phyloP scores from a whole-genome alignment of 2,888 invertebrate species.

The Trissolcus japonicus region DNA sequence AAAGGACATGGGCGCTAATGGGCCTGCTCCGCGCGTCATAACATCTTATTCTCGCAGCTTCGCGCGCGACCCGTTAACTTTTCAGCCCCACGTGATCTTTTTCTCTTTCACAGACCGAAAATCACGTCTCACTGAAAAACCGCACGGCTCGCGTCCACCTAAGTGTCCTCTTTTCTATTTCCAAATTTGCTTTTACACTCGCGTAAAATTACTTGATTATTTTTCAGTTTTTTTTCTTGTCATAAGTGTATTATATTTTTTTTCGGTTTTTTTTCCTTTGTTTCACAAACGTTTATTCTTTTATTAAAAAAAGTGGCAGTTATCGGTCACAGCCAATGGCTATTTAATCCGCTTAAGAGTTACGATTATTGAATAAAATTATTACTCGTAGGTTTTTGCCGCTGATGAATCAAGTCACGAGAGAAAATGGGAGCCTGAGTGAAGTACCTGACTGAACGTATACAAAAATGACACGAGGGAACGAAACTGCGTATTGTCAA shows the following conservation, averaged over 20 bases:
- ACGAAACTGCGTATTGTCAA: not conserved
- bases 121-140: too few species aligned
- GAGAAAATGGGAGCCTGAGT: conserved; percentile 42
- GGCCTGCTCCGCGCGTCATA: conserved; percentile 5
- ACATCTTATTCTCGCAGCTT: not conserved
- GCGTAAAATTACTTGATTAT: too few species aligned
- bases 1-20: not conserved
- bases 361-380: conserved; percentile 4
- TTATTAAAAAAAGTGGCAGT: conserved; percentile 73
- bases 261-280: conserved; percentile 46
- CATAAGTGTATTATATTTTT: conserved; percentile 13
- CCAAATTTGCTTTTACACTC: too few species aligned
- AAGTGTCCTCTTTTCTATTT: too few species aligned
- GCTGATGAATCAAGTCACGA: conserved; percentile 8
- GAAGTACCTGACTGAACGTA: conserved; percentile 7
- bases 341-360: conserved; percentile 65
- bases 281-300: conserved; percentile 27
- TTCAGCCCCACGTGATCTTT: too few species aligned
- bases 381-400: not conserved
- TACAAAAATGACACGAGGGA: conserved; percentile 14
- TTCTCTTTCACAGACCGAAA: too few species aligned
- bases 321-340: conserved; percentile 77
- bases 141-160: too few species aligned
- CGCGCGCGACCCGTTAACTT: too few species aligned
- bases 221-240: not conserved